Conservation (phyloP, 2,797 vertebrate genomes). For the Gadopsis bispinosus region DNA sequence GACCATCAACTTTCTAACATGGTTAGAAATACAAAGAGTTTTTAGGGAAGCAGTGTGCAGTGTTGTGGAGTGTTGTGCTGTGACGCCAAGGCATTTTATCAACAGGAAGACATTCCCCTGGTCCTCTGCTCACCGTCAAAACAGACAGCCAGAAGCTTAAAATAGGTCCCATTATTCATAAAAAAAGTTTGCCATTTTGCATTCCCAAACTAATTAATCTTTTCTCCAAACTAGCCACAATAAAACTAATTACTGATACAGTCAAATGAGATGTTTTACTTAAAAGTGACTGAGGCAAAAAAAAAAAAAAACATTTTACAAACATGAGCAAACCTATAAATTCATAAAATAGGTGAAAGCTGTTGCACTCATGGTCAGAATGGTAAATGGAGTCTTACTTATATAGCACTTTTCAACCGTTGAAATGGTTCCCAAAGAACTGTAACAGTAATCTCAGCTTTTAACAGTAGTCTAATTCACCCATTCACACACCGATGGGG, state of each 20-base stretch:
- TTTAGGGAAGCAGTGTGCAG: slow-evolving; percentile 30
- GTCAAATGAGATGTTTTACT: slow-evolving; percentile 23
- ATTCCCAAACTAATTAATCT: slow-evolving; percentile 32
- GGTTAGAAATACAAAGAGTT: slow-evolving; percentile 15
- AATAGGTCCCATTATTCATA: slow-evolving; percentile 49
- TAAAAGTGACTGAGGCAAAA: slow-evolving; percentile 21
- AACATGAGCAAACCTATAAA: slow-evolving; percentile 1
- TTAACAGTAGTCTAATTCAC: too few relatives aligned
- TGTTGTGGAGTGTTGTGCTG: slow-evolving; percentile 54
- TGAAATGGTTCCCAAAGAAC: too few relatives aligned
- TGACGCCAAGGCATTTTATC: slow-evolving; percentile 63
- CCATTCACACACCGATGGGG: too few relatives aligned
- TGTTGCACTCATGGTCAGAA: slow-evolving; percentile 25
- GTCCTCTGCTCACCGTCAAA: slow-evolving; percentile 31
- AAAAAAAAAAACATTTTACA: background rate
- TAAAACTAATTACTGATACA: background rate
- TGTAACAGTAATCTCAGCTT: too few relatives aligned
- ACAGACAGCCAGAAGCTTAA: slow-evolving; percentile 37
- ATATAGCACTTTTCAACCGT: too few relatives aligned
- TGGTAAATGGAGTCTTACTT: too few relatives aligned
- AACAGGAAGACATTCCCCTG: slow-evolving; percentile 65
- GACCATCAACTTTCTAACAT: background rate
- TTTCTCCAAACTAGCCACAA: slow-evolving; percentile 22
- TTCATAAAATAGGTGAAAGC: background rate
- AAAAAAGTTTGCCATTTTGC: slow-evolving; percentile 32